Evolutionary conservation across 2,797 vertebrate genomes (phyloP).

Genomic region (Varecia variegata): DNA sequence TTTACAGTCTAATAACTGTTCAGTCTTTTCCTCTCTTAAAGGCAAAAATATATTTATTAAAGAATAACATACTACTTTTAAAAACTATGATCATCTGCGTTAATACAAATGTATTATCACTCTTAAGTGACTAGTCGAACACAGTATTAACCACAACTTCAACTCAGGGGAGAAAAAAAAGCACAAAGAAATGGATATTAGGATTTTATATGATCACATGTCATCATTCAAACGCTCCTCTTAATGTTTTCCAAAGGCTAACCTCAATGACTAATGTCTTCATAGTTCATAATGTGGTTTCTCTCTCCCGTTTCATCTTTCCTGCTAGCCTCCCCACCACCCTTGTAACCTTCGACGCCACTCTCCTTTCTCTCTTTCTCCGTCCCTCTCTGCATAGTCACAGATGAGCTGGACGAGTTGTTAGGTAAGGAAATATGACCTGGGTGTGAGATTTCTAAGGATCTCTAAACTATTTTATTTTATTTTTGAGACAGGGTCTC

Average conservation of each 20-base stretch:
- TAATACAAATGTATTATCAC: slow-evolving; percentile 10
- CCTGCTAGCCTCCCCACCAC: neutral
- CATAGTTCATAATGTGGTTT: neutral
- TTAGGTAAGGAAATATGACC: neutral
- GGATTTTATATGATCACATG: neutral
- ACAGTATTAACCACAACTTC: neutral
- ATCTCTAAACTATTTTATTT: slow-evolving; percentile 30
- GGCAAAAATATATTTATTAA: slow-evolving; percentile 47
- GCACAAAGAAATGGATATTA: neutral
- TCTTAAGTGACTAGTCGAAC: slow-evolving; percentile 10
- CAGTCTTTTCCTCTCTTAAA: slow-evolving; percentile 97
- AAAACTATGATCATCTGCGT: slow-evolving; percentile 31
- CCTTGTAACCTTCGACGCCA: neutral
- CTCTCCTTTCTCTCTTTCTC: neutral
- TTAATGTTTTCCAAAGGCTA: slow-evolving; percentile 24
- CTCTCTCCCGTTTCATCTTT: neutral
- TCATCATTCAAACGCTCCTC: neutral
- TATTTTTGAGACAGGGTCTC: no score
- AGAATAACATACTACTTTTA: neutral
- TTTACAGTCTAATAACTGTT: slow-evolving; percentile 96
- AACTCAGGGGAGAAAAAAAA: neutral
- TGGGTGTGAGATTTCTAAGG: neutral
- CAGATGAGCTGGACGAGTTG: neutral
- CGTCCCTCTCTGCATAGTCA: neutral
- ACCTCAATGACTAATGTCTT: neutral